Evolutionary conservation across 2,113 vertebrate species (phyloP).

Genomic region (Rhinopomastus cyanomelas): DNA sequence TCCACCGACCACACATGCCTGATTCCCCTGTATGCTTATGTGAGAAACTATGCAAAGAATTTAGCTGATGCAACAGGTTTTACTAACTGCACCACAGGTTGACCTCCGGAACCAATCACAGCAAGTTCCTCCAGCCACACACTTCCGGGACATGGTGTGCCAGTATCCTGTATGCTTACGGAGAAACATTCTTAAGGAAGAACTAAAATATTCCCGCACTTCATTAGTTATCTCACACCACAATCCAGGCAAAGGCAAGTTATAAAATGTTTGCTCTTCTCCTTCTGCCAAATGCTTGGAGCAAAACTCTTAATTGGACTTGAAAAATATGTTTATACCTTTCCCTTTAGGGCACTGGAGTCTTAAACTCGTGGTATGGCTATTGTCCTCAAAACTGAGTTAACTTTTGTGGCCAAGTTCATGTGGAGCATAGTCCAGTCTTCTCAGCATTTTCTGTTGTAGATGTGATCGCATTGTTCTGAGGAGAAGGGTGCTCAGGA

Average conservation of each 20-base stretch:
- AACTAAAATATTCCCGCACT: no score
- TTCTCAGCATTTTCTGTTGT: neutral
- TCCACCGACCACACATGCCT: no score
- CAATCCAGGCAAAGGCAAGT: neutral
- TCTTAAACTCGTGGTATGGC: neutral
- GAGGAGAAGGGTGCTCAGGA: neutral
- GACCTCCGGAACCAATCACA: no score
- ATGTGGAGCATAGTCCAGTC: neutral
- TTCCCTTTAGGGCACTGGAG: neutral
- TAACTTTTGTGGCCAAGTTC: neutral
- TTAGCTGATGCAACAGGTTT: no score
- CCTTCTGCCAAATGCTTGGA: neutral
- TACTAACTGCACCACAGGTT: no score
- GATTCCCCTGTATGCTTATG: no score
- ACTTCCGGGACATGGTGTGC: no score
- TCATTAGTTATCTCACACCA: neutral
- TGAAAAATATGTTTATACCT: neutral
- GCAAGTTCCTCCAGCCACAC: no score
- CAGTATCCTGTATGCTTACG: no score
- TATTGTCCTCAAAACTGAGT: neutral
- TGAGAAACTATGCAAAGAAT: no score
- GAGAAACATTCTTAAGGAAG: no score
- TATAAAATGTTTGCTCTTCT: neutral
- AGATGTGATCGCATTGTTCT: neutral
- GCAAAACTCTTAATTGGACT: slow-evolving; percentile 19